Conservation (phyloP, 2,888 invertebrate genomes). For the Drosophila antonietae region DNA sequence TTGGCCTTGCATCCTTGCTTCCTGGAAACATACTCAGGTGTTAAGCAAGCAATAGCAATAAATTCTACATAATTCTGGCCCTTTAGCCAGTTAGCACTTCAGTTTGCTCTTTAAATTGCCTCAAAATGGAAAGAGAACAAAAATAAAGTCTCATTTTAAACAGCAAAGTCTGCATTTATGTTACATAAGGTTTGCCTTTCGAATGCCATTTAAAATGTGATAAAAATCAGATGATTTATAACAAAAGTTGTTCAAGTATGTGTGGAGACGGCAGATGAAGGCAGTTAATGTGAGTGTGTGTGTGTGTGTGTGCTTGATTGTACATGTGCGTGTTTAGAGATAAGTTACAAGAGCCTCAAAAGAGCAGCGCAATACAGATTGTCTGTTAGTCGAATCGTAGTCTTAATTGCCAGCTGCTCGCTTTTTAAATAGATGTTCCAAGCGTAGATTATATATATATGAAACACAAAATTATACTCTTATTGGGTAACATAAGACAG, state of each 20-base stretch:
- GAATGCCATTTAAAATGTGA: slow-evolving; percentile 5
- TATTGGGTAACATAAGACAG: neutral
- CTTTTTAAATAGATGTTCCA: too few species aligned
- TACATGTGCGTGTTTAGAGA: neutral
- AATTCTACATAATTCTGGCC: neutral
- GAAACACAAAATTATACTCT: neutral
- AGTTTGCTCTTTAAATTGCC: neutral
- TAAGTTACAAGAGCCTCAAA: neutral
- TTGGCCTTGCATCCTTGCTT: too few species aligned
- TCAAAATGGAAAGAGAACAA: neutral
- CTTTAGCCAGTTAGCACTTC: neutral
- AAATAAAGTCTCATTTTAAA: neutral
- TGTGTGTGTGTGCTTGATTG: neutral
- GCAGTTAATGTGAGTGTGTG: neutral
- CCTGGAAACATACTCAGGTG: neutral
- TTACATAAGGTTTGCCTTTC: neutral
- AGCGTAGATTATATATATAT: neutral
- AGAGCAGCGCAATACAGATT: neutral
- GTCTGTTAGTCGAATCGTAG: neutral
- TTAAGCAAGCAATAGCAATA: neutral
- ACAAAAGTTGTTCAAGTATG: slow-evolving; percentile 5
- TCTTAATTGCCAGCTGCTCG: neutral
- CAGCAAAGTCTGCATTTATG: neutral
- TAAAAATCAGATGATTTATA: slow-evolving; percentile 4
- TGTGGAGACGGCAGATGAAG: neutral